Percentiles rank a stretch among this genome's conserved stretches.
These are phyloP conservation scores for Smittia sp. DNA, from an alignment of 2,888 invertebrate genomes.

Conservation along the genomic window DNA sequence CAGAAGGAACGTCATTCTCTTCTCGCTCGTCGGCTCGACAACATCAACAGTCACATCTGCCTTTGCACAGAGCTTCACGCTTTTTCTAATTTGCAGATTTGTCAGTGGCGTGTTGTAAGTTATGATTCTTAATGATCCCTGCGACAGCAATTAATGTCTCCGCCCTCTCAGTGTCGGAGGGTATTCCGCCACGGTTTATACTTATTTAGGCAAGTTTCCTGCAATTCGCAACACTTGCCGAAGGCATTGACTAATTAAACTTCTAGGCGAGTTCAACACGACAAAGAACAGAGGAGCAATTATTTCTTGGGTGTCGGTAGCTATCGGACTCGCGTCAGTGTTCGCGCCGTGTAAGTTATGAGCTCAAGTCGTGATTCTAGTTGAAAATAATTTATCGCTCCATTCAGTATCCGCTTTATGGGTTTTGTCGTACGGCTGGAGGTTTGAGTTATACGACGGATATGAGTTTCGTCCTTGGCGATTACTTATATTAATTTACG, in stretches of 20 bases:
- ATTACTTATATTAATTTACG: slow-evolving; percentile 58
- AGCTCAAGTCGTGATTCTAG: neutral
- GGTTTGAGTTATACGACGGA: neutral
- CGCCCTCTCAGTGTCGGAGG: slow-evolving; percentile 8
- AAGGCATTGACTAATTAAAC: neutral
- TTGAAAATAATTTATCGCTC: neutral
- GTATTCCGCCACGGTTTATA: neutral
- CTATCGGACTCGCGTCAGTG: neutral
- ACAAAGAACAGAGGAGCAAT: slow-evolving; percentile 16
- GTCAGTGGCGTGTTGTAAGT: slow-evolving; percentile 27
- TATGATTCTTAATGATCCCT: neutral
- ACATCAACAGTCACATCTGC: neutral
- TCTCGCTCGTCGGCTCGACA: neutral
- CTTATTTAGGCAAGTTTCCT: slow-evolving; percentile 30
- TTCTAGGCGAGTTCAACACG: slow-evolving; percentile 17
- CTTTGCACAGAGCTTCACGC: neutral
- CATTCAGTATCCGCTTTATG: neutral
- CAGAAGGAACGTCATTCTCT: neutral
- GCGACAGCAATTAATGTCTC: neutral
- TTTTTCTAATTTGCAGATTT: slow-evolving; percentile 18
- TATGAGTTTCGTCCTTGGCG: slow-evolving; percentile 57
- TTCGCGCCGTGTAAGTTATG: slow-evolving; percentile 12
- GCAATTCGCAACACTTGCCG: no score
- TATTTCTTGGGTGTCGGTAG: slow-evolving; percentile 10
- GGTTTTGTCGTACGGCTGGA: slow-evolving; percentile 12